phyloP scores from a whole-genome alignment of 2,113 vertebrate genomes.

The Cygnus buccinator region DNA sequence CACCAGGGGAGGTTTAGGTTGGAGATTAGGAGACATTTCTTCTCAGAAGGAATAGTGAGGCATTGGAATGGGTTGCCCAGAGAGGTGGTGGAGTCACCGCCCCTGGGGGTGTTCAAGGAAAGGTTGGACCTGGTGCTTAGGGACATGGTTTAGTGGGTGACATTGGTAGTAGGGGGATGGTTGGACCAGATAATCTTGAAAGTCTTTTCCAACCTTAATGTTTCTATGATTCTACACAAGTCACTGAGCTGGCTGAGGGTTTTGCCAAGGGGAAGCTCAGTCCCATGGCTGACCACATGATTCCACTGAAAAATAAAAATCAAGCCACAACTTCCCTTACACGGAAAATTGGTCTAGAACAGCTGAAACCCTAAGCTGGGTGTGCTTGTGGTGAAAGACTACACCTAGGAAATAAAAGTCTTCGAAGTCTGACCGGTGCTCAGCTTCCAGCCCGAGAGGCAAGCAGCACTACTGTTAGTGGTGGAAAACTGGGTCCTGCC shows the following conservation, averaged over 20 bases:
- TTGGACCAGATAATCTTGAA: too few species aligned
- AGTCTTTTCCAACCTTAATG: too few species aligned
- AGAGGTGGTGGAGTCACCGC: too few species aligned
- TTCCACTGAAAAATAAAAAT: not conserved
- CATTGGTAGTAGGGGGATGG: too few species aligned
- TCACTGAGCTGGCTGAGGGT: fast-evolving
- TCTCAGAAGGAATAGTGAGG: too few species aligned
- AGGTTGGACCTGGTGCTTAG: too few species aligned
- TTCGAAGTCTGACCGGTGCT: not conserved
- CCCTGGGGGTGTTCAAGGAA: too few species aligned
- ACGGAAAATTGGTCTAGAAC: not conserved
- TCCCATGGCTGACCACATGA: not conserved
- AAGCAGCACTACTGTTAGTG: not conserved
- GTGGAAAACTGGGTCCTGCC: not conserved
- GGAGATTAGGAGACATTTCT: too few species aligned
- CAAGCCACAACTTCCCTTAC: not conserved
- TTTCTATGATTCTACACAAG: fast-evolving
- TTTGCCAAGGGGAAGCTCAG: not conserved
- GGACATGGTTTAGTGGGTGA: too few species aligned
- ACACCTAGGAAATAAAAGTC: not conserved
- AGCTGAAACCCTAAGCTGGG: not conserved
- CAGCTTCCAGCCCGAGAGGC: fast-evolving
- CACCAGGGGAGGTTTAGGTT: too few species aligned
- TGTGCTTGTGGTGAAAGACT: not conserved
- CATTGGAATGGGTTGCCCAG: too few species aligned